These are phyloP conservation scores for Nautilus pompilius DNA, from an alignment of 1,140 invertebrate genomes.

Conservation along the genomic window DNA sequence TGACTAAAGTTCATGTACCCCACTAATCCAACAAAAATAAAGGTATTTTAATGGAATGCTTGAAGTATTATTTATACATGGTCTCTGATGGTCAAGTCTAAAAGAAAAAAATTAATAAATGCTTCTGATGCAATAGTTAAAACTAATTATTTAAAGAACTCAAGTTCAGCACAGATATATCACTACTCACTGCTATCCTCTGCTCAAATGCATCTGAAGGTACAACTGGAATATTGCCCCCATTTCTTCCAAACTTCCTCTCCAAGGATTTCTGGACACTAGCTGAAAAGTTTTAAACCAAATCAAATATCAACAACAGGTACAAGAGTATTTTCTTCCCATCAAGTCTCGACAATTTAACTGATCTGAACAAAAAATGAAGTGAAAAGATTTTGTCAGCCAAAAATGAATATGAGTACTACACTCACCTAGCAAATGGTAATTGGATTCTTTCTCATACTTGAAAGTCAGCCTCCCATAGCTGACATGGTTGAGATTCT, in stretches of 20 bases:
- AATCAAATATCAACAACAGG: background rate
- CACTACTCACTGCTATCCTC: slow-evolving; percentile 76
- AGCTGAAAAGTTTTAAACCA: slow-evolving; percentile 64
- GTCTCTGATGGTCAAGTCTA: too few relatives aligned
- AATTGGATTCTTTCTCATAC: slow-evolving; percentile 97
- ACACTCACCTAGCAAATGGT: slow-evolving; percentile 85
- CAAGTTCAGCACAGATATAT: too few relatives aligned
- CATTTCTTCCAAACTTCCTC: slow-evolving; percentile 88
- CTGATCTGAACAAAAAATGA: background rate
- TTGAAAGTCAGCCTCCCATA: slow-evolving; percentile 99
- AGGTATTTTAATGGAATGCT: too few relatives aligned
- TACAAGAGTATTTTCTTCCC: background rate
- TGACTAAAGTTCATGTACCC: too few relatives aligned
- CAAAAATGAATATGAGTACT: background rate
- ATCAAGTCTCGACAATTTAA: background rate
- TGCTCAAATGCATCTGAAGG: slow-evolving; percentile 93
- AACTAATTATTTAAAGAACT: too few relatives aligned
- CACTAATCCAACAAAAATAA: too few relatives aligned
- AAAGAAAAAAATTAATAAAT: too few relatives aligned
- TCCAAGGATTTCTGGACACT: slow-evolving; percentile 99
- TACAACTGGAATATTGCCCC: slow-evolving; percentile 89
- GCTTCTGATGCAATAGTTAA: too few relatives aligned
- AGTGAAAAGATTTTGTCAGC: background rate
- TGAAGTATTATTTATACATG: too few relatives aligned
- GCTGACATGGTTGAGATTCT: slow-evolving; percentile 99